A percentile compares a stretch with the other conserved stretches of the same genome.
These are phyloP conservation scores for Leucoma salicis DNA, from an alignment of 2,888 invertebrate genomes.

Conservation along the genomic window DNA sequence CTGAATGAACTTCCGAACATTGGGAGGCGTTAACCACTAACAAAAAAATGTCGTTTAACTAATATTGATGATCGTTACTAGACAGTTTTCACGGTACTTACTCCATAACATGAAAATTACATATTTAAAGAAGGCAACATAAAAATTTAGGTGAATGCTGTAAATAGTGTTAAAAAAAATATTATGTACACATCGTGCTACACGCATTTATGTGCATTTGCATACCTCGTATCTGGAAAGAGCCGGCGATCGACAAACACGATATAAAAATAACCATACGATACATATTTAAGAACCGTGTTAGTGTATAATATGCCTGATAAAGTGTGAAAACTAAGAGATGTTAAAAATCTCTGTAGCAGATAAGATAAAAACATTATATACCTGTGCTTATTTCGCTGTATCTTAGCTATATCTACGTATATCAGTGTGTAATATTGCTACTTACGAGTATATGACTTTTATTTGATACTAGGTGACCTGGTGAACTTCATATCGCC, in stretches of 20 bases:
- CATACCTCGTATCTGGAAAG: constrained; percentile 14
- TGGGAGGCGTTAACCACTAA: constrained; percentile 15
- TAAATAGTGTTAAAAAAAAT: constrained; percentile 8
- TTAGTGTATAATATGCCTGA: constrained; percentile 29
- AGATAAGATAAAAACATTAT: constrained; percentile 74
- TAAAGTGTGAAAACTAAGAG: constrained; percentile 30
- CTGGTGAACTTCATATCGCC: too few relatives aligned
- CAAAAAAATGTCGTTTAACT: constrained; percentile 26
- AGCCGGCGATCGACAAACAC: constrained; percentile 11
- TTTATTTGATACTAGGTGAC: too few relatives aligned
- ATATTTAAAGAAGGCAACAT: neutral
- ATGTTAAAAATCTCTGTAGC: constrained; percentile 50
- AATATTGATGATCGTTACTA: constrained; percentile 32
- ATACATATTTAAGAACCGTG: constrained; percentile 14
- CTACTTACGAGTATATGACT: too few relatives aligned
- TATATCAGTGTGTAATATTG: too few relatives aligned
- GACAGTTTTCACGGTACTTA: constrained; percentile 6
- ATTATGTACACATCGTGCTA: constrained; percentile 14
- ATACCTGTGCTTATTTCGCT: constrained; percentile 47
- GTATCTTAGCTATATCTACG: too few relatives aligned
- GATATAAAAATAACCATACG: constrained; percentile 29
- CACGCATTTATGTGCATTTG: constrained; percentile 17
- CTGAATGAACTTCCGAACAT: too few relatives aligned
- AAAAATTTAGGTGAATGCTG: neutral
- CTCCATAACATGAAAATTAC: neutral